Evolutionary conservation across 2,888 invertebrate species (phyloP), one percentile per base, ranked within the genome.

Genomic region (Spisula subtruncata): DNA sequence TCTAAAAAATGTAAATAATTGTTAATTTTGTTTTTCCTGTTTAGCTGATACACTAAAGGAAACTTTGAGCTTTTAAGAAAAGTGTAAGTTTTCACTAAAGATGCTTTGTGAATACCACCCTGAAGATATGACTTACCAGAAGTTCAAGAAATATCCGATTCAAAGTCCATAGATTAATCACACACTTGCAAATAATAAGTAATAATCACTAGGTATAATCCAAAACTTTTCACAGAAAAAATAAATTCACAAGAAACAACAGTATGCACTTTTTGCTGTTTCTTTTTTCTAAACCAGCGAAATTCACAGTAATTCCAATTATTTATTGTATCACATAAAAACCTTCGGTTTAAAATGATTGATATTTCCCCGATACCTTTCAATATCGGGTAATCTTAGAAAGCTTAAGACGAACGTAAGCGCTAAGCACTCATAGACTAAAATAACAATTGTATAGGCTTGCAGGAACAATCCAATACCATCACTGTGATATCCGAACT

Each of bases 231-330:
- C 75, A 75, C 75, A 75, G 25, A 35, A 71, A 29, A 75, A 35
- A 29, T 29, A 75, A 14, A 29, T 32, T 75, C 25, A 25, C n/a
- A 14, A 32, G 32, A 25, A 71, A 75, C 32, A 75, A 75, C 25
- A 75, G 35, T 66, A 66, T 66, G 25, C 60, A 66, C 60, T 66
- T 66, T 66, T 66, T 66, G n/a, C 25, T n/a, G 25, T 60, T n/a
- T 10, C n/a, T 66, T n/a, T n/a, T 25, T 66, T 66, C 25, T 25
- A 25, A 41, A 66, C 25, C 10, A 66, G 25, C 60, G n/a, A 8
- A 4, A 66, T 66, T 66, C 60, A 66, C 60, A 66, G n/a, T 66
- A 66, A 66, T 66, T 66, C 60, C 60, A 66, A 41, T 66, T n/a
- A 66, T 66, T 66, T 66, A 66, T 25, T 66, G 16, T 51, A 66